Evolutionary conservation across 2,888 invertebrate genomes (phyloP), one percentile per base, ranked within the genome.

Genomic region (Chaitophorus viminalis): DNA sequence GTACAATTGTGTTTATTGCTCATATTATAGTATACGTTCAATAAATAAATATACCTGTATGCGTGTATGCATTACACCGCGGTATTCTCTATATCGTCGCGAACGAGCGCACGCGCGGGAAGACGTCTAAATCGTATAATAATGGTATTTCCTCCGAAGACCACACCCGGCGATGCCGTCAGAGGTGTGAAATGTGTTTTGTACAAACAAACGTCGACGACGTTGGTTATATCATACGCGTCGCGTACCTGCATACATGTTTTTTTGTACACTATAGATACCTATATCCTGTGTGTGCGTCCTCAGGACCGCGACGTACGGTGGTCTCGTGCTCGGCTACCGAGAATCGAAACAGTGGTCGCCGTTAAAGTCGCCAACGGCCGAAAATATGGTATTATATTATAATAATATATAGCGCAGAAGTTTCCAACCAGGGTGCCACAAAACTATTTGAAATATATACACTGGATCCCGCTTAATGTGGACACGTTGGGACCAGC

Each of bases 171-270:
- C 46, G 46, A 46, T 83, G 83, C 74, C 74, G 83, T 29, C 83
- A 39, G 65, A 60, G 84, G 84, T 84, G 84, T 84, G 60, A 84
- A 84, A 84, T 65, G 75, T 76, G 75, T 84, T 84, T 84, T 46
- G 60, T 76, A 76, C 76, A 84, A 65, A 84, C 84, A 46, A 14
- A 46, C 46, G 46, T 14, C 46, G 46, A 46, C 46, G 46, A 14
- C 46, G 46, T 9, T 9, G 9, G 9, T 9, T n/a, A n/a, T n/a
- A n/a, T n/a, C n/a, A n/a, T n/a, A n/a, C n/a, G n/a, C n/a, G n/a
- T n/a, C n/a, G n/a, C n/a, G n/a, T n/a, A n/a, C n/a, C n/a, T n/a
- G n/a, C n/a, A n/a, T n/a, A n/a, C n/a, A n/a, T n/a, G n/a, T n/a
- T n/a, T n/a, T n/a, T n/a, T n/a, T n/a, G n/a, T n/a, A n/a, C n/a